These are phyloP conservation scores for Macroramphosus scolopax DNA, from an alignment of 2,797 vertebrate genomes.

Conservation along the genomic window DNA sequence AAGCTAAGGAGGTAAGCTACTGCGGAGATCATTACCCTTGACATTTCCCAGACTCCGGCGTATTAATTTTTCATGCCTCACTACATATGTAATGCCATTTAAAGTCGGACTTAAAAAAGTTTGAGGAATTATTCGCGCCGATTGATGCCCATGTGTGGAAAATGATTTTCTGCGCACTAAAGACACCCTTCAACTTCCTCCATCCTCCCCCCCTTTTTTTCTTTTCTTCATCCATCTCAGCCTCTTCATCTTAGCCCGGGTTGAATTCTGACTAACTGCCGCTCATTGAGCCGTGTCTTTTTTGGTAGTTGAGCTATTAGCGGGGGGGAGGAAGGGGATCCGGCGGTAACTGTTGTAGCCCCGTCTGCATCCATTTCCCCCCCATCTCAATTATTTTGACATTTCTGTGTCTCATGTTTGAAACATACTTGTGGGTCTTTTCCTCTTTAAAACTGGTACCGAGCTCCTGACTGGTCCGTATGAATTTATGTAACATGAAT, in stretches of 20 bases:
- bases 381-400: neutral
- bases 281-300: conserved; percentile 2
- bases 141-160: conserved; percentile 90
- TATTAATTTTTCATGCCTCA: conserved; percentile 96
- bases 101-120: conserved; percentile 92
- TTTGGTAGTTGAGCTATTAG: conserved; percentile 1
- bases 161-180: conserved; percentile 75
- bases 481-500: too few species aligned
- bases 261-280: conserved; percentile 29
- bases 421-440: too few species aligned
- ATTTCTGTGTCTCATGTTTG: conserved; percentile 2
- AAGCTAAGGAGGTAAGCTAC: conserved; percentile 91
- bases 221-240: conserved; percentile 8
- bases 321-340: neutral
- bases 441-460: too few species aligned
- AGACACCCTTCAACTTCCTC: conserved; percentile 35
- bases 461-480: too few species aligned
- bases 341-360: too few species aligned
- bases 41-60: conserved; percentile 88
- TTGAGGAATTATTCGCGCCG: conserved; percentile 88
- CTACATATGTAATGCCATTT: conserved; percentile 98
- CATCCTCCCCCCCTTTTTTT: conserved; percentile 1
- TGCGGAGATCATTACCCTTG: conserved; percentile 92
- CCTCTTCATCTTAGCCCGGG: conserved; percentile 25
- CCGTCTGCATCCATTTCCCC: neutral